A percentile compares a stretch with the other conserved stretches of the same genome.
phyloP scores from a whole-genome alignment of 2,797 vertebrate species.

The Periophthalmus magnuspinnatus region DNA sequence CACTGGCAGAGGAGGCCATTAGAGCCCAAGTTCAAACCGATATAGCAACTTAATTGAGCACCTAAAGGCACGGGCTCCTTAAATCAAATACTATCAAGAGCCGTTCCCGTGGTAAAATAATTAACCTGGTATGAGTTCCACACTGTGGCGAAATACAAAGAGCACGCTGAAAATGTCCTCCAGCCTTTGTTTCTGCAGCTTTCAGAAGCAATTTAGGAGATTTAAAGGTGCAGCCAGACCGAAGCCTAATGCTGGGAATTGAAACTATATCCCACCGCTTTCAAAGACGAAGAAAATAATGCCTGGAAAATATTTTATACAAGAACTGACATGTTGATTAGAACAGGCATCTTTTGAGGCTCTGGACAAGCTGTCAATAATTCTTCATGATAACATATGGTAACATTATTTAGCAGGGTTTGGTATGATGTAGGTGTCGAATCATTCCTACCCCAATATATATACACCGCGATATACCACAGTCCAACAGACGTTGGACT shows the following conservation, averaged over 20 bases:
- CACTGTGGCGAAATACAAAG: slow-evolving; percentile 48
- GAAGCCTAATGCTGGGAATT: slow-evolving; percentile 4
- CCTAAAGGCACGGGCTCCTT: slow-evolving; percentile 93
- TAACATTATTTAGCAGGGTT: not conserved
- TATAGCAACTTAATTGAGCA: slow-evolving; percentile 99
- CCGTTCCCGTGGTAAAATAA: slow-evolving; percentile 88
- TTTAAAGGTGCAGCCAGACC: slow-evolving; percentile 11
- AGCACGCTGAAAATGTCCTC: slow-evolving; percentile 34
- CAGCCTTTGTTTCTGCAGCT: slow-evolving; percentile 40
- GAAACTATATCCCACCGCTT: slow-evolving; percentile 13
- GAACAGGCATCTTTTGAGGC: not conserved
- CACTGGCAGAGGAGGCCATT: slow-evolving; percentile 91
- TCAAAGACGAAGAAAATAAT: not conserved
- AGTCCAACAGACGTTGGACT: not conserved
- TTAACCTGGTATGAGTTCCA: slow-evolving; percentile 78
- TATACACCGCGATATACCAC: not conserved
- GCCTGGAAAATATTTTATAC: not conserved
- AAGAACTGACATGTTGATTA: not conserved
- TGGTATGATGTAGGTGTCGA: not conserved
- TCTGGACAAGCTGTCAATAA: not conserved
- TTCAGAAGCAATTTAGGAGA: slow-evolving; percentile 23
- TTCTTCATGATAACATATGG: not conserved
- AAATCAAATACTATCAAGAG: slow-evolving; percentile 96
- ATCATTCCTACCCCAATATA: not conserved
- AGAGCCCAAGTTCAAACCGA: slow-evolving; percentile 94